These are phyloP conservation scores for Orientallactaga sibirica DNA, from an alignment of 2,797 vertebrate genomes.

Conservation along the genomic window DNA sequence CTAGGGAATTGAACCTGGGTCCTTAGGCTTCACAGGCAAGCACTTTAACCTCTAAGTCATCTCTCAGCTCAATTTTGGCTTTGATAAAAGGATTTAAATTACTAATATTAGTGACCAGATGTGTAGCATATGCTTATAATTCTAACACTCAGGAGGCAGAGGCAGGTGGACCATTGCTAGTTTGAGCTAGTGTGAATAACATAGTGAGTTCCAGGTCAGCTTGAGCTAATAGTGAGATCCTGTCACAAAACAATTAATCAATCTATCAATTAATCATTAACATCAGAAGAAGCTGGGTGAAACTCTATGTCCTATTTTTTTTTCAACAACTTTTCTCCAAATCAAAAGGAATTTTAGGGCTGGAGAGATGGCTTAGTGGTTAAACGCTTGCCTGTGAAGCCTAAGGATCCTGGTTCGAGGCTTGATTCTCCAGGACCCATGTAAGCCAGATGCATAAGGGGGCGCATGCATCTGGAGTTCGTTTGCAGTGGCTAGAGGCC, in stretches of 20 bases:
- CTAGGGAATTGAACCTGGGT: no score
- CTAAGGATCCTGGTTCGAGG: no score
- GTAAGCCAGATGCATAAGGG: no score
- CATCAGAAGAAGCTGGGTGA: not conserved
- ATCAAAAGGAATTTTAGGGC: constrained; percentile 46
- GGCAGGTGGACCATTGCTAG: not conserved
- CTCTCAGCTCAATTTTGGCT: no score
- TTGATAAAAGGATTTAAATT: constrained; percentile 23
- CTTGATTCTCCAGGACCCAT: no score
- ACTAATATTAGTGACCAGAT: not conserved
- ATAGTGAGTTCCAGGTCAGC: not conserved
- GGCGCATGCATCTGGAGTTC: no score
- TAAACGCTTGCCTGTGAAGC: no score
- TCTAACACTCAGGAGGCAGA: not conserved
- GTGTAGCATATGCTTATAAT: not conserved
- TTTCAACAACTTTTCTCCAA: constrained; percentile 21
- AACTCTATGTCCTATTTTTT: not conserved
- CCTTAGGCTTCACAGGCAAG: no score
- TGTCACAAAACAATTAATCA: not conserved
- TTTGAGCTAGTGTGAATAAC: not conserved
- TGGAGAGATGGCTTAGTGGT: no score
- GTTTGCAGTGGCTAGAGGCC: no score
- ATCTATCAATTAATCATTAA: not conserved
- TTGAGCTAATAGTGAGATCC: not conserved
- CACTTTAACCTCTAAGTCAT: no score